phyloP scores from a whole-genome alignment of 2,797 vertebrate genomes.

The Sebastes paucispinis region DNA sequence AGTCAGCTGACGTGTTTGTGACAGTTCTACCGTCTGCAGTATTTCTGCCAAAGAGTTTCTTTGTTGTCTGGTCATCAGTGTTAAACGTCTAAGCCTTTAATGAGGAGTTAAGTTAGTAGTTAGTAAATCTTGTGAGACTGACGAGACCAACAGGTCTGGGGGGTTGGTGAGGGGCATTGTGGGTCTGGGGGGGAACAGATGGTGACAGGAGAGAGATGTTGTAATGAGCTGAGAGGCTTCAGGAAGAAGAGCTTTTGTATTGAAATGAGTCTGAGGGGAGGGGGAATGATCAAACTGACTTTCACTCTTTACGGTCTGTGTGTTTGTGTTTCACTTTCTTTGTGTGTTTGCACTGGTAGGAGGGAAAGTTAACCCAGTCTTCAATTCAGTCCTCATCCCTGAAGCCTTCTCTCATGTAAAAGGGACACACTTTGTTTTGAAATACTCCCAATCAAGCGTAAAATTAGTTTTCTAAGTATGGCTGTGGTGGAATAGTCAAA shows the following conservation, averaged over 20 bases:
- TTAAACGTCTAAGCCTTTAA: conserved; percentile 10
- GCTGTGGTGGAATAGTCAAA: fast-evolving
- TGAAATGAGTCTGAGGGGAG: conserved; percentile 33
- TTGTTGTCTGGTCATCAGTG: not conserved
- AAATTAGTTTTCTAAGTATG: not conserved
- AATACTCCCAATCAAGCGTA: not conserved
- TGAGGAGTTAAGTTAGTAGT: conserved; percentile 5
- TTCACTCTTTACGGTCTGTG: conserved; percentile 25
- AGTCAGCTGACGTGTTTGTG: not conserved
- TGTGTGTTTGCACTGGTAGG: not conserved
- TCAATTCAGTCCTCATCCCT: not conserved
- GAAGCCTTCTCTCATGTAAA: not conserved
- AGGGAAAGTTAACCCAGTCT: not conserved
- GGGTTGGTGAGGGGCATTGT: conserved; percentile 5
- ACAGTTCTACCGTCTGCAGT: not conserved
- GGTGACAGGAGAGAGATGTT: conserved; percentile 43
- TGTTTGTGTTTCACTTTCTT: not conserved
- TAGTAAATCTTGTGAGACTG: conserved; percentile 14
- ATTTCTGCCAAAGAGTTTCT: not conserved
- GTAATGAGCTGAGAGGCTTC: conserved; percentile 31
- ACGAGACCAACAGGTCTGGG: conserved; percentile 45
- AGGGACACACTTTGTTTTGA: not conserved
- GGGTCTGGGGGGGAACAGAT: conserved; percentile 54
- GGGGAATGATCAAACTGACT: conserved; percentile 1
- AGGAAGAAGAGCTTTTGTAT: conserved; percentile 50